Conservation (phyloP, 2,113 vertebrate genomes). For the Aegypius monachus region DNA sequence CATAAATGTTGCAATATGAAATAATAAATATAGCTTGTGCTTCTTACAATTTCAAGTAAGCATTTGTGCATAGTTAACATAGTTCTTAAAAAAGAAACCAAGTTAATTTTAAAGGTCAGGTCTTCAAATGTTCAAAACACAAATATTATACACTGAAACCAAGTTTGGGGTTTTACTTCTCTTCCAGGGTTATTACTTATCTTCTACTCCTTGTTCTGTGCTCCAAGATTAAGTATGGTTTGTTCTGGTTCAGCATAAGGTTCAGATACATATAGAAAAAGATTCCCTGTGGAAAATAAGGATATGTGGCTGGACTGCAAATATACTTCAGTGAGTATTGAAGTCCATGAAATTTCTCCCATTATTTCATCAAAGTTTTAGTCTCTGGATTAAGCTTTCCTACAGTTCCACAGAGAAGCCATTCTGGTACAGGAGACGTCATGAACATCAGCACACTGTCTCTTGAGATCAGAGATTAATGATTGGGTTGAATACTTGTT, state of each 20-base stretch:
- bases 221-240: not conserved
- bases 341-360: not conserved
- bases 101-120: not conserved
- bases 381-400: not conserved
- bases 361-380: not conserved
- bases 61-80: not conserved
- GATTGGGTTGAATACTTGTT: not conserved
- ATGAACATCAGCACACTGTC: rapidly evolving
- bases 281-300: not conserved
- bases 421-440: not conserved
- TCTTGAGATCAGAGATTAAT: not conserved
- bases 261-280: not conserved
- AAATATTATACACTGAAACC: not conserved
- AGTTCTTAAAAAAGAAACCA: not conserved
- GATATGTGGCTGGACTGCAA: not conserved
- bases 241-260: not conserved
- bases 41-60: not conserved
- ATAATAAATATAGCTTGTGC: not conserved
- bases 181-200: not conserved
- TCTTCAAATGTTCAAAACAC: not conserved
- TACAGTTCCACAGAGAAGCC: not conserved
- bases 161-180: not conserved
- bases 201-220: not conserved
- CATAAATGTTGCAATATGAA: not conserved
- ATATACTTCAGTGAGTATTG: not conserved